phyloP scores from a whole-genome alignment of 2,888 invertebrate species.

The Phanerotoma sp. region DNA sequence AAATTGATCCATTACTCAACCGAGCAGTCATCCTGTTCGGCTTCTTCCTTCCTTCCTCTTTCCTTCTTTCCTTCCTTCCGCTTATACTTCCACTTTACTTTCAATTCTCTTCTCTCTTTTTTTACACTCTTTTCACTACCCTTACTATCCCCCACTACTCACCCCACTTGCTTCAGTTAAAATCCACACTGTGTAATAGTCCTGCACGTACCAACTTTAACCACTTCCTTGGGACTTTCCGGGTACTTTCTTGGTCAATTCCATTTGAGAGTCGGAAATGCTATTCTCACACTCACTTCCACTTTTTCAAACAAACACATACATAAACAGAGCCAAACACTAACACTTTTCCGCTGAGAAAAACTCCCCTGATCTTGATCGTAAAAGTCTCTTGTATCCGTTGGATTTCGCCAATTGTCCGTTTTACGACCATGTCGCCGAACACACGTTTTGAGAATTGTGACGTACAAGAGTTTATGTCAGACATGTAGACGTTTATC shows the following conservation, averaged over 20 bases:
- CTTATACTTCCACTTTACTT: constrained; percentile 28
- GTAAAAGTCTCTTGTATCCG: background rate
- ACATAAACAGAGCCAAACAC: too few relatives aligned
- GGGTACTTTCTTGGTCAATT: too few relatives aligned
- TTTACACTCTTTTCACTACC: too few relatives aligned
- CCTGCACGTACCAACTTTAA: background rate
- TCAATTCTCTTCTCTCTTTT: constrained; percentile 7
- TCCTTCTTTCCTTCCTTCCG: constrained; percentile 33
- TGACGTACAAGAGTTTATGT: background rate
- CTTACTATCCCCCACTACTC: too few relatives aligned
- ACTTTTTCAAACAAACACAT: too few relatives aligned
- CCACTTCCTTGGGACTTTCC: background rate
- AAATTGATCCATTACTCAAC: constrained; percentile 56
- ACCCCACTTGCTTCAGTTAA: background rate
- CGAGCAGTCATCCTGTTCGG: constrained; percentile 46
- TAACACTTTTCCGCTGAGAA: too few relatives aligned
- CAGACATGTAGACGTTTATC: background rate
- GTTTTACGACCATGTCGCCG: background rate
- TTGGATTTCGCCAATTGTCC: background rate
- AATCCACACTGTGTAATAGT: background rate
- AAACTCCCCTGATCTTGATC: background rate
- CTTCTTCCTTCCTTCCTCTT: constrained; percentile 33
- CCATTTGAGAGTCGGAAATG: too few relatives aligned
- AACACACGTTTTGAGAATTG: background rate
- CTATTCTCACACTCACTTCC: background rate